These are phyloP conservation scores for Tetragnatha montana DNA, from an alignment of 2,888 invertebrate genomes.

Conservation along the genomic window DNA sequence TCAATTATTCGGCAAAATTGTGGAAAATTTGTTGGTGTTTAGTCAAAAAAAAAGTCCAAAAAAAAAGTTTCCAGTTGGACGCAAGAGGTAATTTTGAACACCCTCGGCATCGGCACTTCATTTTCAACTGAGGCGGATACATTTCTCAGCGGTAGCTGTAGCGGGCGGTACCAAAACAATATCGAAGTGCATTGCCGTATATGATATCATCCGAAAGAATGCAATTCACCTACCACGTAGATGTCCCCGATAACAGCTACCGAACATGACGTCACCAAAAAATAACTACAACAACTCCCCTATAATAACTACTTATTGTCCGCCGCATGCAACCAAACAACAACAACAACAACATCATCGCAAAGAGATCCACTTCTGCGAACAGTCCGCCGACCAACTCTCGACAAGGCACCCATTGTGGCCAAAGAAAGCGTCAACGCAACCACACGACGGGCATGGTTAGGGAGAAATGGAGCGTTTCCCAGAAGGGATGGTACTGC, in stretches of 20 bases:
- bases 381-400: neutral
- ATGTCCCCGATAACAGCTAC: neutral
- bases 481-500: constrained; percentile 33
- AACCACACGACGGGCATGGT: constrained; percentile 48
- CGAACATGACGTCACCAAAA: neutral
- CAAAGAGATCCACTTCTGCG: neutral
- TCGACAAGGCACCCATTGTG: constrained; percentile 43
- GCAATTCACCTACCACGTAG: neutral
- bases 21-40: no score
- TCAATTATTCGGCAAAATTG: no score
- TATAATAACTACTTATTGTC: neutral
- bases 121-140: no score
- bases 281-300: neutral
- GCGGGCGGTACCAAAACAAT: no score
- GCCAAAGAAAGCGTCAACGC: constrained; percentile 18
- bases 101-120: no score
- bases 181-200: no score
- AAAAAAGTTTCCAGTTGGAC: no score
- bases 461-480: constrained; percentile 63
- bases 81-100: no score
- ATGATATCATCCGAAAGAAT: no score
- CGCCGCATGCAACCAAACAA: neutral
- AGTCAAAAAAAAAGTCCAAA: no score
- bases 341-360: neutral
- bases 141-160: no score